phyloP scores from a whole-genome alignment of 2,797 vertebrate species.

The Rachycentron canadum region DNA sequence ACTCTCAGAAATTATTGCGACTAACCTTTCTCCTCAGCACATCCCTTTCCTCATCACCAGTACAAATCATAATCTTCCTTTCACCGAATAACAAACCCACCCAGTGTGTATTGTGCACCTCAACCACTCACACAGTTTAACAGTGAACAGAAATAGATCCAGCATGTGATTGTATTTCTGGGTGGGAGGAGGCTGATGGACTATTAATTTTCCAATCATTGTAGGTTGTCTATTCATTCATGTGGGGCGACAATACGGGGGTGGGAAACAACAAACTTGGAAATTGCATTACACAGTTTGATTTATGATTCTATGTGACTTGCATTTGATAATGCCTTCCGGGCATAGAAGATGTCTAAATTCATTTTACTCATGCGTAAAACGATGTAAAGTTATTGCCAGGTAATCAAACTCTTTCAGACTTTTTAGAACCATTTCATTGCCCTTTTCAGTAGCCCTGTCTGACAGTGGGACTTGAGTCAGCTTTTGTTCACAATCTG shows the following conservation, averaged over 20 bases:
- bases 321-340: conserved; percentile 24
- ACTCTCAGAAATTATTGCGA: conserved; percentile 12
- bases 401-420: conserved; percentile 25
- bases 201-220: conserved; percentile 62
- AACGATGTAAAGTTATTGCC: conserved; percentile 15
- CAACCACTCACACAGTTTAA: conserved; percentile 37
- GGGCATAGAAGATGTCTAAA: conserved; percentile 34
- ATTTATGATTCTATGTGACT: conserved; percentile 47
- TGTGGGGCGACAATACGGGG: conserved; percentile 13
- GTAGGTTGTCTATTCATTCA: conserved; percentile 54
- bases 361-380: conserved; percentile 17
- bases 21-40: not conserved
- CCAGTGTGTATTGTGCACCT: conserved; percentile 34
- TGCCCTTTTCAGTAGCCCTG: conserved; percentile 2
- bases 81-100: conserved; percentile 30
- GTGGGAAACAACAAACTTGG: conserved; percentile 42
- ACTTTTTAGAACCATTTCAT: not conserved
- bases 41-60: conserved; percentile 20
- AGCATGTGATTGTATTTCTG: conserved; percentile 32
- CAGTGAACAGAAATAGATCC: conserved; percentile 31
- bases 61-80: conserved; percentile 7
- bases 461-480: conserved; percentile 16
- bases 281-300: conserved; percentile 40
- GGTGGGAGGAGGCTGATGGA: conserved; percentile 36
- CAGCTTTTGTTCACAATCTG: conserved; percentile 4